Conservation (phyloP, 2,888 invertebrate genomes). For the Oligia strigilis region DNA sequence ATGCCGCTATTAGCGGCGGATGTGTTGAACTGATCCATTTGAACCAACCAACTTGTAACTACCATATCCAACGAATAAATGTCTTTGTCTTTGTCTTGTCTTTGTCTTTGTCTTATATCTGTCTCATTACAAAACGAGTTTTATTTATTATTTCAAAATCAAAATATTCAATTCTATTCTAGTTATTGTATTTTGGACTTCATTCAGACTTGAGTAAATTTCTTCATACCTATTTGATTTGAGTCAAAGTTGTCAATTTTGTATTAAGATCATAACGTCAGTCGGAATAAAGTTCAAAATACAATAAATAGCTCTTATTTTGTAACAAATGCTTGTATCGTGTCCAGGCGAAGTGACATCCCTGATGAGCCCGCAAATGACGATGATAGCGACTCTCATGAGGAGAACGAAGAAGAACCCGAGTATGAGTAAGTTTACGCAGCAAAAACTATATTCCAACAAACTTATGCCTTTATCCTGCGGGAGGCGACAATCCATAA, state of each 20-base stretch:
- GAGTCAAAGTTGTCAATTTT: neutral
- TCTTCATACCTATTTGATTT: neutral
- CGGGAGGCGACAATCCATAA: neutral
- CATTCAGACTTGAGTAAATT: neutral
- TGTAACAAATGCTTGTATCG: neutral
- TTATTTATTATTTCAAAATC: neutral
- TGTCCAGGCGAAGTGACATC: slow-evolving; percentile 17
- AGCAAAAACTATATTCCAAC: neutral
- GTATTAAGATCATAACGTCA: too few relatives aligned
- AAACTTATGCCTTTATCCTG: neutral
- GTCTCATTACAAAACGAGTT: neutral
- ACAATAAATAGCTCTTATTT: neutral
- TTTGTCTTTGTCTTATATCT: too few relatives aligned
- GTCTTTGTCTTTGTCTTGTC: too few relatives aligned
- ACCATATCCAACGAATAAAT: too few relatives aligned
- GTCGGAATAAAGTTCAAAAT: neutral
- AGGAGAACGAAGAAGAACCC: slow-evolving; percentile 23
- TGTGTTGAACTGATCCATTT: too few relatives aligned
- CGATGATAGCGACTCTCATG: slow-evolving; percentile 7
- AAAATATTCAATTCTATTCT: neutral
- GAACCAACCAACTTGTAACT: too few relatives aligned
- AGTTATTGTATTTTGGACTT: neutral
- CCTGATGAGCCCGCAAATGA: slow-evolving; percentile 19
- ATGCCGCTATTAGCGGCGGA: too few relatives aligned
- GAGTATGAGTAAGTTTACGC: slow-evolving; percentile 33